Conservation (phyloP, 2,888 invertebrate genomes). For the Aleiodes alternator region DNA sequence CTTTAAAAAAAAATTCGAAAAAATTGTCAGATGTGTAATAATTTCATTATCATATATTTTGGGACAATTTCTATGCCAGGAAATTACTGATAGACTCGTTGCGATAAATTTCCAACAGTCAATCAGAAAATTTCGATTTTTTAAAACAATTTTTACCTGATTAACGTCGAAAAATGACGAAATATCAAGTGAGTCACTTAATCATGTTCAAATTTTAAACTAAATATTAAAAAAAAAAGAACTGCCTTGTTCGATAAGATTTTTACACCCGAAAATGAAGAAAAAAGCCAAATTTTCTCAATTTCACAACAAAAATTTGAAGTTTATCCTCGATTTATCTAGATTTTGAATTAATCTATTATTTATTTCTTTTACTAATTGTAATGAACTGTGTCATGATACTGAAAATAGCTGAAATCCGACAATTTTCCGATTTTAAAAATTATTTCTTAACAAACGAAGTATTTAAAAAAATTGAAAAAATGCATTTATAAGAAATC, state of each 20-base stretch:
- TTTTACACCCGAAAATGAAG: background rate
- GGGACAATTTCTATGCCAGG: conserved; percentile 31
- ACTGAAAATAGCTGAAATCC: too few relatives aligned
- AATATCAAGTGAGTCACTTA: background rate
- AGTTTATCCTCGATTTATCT: conserved; percentile 1
- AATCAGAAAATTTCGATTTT: too few relatives aligned
- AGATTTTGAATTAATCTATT: conserved; percentile 15
- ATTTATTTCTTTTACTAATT: conserved; percentile 42
- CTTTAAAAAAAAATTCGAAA: too few relatives aligned
- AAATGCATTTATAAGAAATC: too few relatives aligned
- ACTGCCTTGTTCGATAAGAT: conserved; percentile 11
- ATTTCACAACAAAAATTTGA: conserved; percentile 3
- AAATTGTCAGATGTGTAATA: too few relatives aligned
- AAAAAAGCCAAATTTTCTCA: conserved; percentile 24
- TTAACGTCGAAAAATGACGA: too few relatives aligned
- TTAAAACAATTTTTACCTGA: too few relatives aligned
- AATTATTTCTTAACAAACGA: too few relatives aligned
- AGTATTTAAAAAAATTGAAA: too few relatives aligned
- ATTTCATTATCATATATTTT: conserved; percentile 30
- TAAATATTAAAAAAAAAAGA: background rate
- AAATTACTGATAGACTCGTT: conserved; percentile 10
- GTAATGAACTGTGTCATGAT: background rate
- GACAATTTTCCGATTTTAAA: too few relatives aligned
- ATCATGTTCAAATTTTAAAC: conserved; percentile 8
- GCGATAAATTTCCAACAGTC: background rate